Evolutionary conservation across 2,888 invertebrate genomes (phyloP).

Genomic region (Petrolisthes manimaculis): DNA sequence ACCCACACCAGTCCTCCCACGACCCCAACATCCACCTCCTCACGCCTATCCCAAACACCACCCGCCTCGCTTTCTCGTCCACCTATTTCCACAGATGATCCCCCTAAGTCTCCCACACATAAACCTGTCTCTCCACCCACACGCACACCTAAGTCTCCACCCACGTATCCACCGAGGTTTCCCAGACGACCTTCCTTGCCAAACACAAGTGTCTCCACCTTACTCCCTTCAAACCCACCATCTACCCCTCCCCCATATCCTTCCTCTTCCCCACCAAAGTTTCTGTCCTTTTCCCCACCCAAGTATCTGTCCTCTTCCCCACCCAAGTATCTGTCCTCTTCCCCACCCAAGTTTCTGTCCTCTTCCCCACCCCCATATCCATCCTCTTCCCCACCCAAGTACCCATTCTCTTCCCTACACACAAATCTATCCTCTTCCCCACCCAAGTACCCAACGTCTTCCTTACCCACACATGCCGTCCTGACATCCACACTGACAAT

Average conservation of each 20-base stretch:
- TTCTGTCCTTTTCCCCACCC: neutral
- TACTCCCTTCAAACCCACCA: neutral
- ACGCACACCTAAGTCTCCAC: neutral
- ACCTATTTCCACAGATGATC: neutral
- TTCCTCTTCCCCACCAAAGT: neutral
- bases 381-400: neutral
- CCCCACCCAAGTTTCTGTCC: neutral
- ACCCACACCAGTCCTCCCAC: neutral
- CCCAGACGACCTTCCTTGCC: neutral
- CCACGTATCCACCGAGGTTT: too few relatives aligned
- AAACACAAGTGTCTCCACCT: neutral
- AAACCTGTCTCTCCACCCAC: neutral
- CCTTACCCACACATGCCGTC: neutral
- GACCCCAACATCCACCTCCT: neutral
- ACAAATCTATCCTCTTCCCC: neutral
- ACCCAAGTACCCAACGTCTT: neutral
- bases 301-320: too few relatives aligned
- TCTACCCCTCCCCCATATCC: neutral
- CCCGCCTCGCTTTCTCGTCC: too few relatives aligned
- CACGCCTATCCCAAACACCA: conserved; percentile 2
- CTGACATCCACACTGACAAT: conserved; percentile 10
- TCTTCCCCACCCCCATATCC: neutral
- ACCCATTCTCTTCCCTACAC: neutral
- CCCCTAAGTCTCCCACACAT: neutral
- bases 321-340: neutral